These are phyloP conservation scores for Drosophila koepferae DNA, from an alignment of 2,888 invertebrate genomes.

Conservation along the genomic window DNA sequence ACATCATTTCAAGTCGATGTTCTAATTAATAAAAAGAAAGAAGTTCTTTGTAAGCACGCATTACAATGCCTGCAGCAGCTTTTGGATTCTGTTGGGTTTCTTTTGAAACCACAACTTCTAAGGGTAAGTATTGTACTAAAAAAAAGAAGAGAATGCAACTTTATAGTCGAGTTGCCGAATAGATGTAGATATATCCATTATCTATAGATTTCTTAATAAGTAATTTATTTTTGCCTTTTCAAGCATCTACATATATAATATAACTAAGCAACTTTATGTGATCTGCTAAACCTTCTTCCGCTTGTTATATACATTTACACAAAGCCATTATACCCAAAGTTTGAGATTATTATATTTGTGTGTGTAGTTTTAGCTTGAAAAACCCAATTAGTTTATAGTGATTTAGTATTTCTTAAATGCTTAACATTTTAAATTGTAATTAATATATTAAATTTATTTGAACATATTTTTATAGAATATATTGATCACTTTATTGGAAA, in stretches of 20 bases:
- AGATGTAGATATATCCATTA: neutral
- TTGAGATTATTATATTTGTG: too few relatives aligned
- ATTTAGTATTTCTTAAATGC: neutral
- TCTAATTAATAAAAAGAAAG: neutral
- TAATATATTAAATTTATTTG: neutral
- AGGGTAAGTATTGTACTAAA: slow-evolving; percentile 23
- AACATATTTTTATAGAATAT: slow-evolving; percentile 19
- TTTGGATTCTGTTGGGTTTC: slow-evolving; percentile 22
- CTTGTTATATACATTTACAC: neutral
- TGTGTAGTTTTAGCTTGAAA: too few relatives aligned
- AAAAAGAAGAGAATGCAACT: too few relatives aligned
- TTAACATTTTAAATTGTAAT: neutral
- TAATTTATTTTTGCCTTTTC: neutral
- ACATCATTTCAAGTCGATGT: neutral
- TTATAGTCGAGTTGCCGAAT: neutral
- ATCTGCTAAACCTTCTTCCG: neutral
- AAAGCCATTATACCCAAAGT: neutral
- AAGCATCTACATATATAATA: neutral
- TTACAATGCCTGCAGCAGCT: slow-evolving; percentile 29
- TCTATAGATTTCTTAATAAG: neutral
- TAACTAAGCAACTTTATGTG: neutral
- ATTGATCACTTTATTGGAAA: slow-evolving; percentile 27
- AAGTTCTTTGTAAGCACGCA: slow-evolving; percentile 26
- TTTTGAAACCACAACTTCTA: slow-evolving; percentile 31
- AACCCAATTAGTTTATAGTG: too few relatives aligned